phyloP scores from a whole-genome alignment of 1,140 invertebrate genomes.

The Probaryconus sp. region DNA sequence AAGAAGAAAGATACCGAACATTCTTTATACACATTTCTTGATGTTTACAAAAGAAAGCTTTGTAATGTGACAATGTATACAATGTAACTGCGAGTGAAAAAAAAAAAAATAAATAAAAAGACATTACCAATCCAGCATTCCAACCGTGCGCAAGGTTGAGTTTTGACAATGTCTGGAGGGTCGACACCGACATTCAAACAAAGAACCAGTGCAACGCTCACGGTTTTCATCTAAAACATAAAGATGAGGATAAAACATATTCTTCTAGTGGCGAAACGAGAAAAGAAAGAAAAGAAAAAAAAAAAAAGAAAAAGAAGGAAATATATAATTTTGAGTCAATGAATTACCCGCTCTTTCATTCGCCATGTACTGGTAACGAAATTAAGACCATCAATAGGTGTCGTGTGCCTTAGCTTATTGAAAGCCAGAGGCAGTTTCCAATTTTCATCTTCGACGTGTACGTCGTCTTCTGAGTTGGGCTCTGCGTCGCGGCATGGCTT shows the following conservation, averaged over 20 bases:
- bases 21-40: too few species aligned
- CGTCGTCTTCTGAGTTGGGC: constrained; percentile 36
- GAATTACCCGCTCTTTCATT: constrained; percentile 91
- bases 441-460: constrained; percentile 38
- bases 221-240: constrained; percentile 93
- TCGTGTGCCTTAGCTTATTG: constrained; percentile 84
- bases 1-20: too few species aligned
- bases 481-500: constrained; percentile 66
- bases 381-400: constrained; percentile 86
- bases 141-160: constrained; percentile 94
- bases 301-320: neutral
- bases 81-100: neutral
- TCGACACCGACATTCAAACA: constrained; percentile 99
- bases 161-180: constrained; percentile 98
- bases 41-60: too few species aligned
- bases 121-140: constrained; percentile 97
- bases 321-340: neutral
- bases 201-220: constrained; percentile 98
- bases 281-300: neutral
- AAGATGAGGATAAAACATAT: neutral
- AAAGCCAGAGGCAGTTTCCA: constrained; percentile 84
- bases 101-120: constrained; percentile 24
- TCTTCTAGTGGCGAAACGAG: neutral
- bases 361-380: constrained; percentile 89
- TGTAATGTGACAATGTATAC: constrained; percentile 17